Evolutionary conservation across 2,113 vertebrate species (phyloP).

Genomic region (Phaethon lepturus): DNA sequence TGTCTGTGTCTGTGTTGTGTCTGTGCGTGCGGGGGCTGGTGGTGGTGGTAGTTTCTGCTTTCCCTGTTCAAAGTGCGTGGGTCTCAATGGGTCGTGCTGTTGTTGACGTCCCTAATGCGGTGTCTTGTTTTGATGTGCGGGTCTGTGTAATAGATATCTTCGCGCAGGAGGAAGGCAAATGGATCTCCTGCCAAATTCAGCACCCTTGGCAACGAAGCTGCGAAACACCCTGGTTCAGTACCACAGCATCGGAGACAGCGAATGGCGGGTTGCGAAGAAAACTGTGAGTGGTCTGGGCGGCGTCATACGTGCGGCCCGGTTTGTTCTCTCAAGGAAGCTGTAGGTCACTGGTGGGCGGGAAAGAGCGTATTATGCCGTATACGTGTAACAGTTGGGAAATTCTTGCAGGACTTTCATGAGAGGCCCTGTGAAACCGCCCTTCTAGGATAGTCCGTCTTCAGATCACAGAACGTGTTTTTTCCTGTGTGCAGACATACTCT

Average conservation of each 20-base stretch:
- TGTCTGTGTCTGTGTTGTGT: too few relatives aligned
- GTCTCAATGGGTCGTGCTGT: too few relatives aligned
- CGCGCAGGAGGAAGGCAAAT: conserved; percentile 26
- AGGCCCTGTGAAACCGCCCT: not conserved
- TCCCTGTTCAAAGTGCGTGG: rapidly evolving
- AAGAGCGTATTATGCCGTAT: rapidly evolving
- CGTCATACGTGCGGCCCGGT: rapidly evolving
- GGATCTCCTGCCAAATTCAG: conserved; percentile 47
- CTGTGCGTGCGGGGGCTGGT: too few relatives aligned
- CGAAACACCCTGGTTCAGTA: conserved; percentile 76
- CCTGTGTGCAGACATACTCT: rapidly evolving
- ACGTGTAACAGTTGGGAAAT: rapidly evolving
- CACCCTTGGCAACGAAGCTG: conserved; percentile 66
- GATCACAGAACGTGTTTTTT: not conserved
- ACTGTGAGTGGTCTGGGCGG: conserved; percentile 39
- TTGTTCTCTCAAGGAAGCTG: too few relatives aligned
- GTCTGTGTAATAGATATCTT: not conserved
- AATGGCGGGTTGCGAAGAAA: conserved; percentile 76
- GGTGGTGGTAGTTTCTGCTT: too few relatives aligned
- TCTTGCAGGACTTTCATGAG: not conserved
- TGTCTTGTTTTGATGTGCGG: not conserved
- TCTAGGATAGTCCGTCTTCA: not conserved
- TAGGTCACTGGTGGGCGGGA: rapidly evolving
- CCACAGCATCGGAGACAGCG: conserved; percentile 67
- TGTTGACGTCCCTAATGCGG: rapidly evolving